Evolutionary conservation across 2,113 vertebrate species (phyloP), one percentile per base, ranked within the genome.

Genomic region (Poeciliopsis prolifica): DNA sequence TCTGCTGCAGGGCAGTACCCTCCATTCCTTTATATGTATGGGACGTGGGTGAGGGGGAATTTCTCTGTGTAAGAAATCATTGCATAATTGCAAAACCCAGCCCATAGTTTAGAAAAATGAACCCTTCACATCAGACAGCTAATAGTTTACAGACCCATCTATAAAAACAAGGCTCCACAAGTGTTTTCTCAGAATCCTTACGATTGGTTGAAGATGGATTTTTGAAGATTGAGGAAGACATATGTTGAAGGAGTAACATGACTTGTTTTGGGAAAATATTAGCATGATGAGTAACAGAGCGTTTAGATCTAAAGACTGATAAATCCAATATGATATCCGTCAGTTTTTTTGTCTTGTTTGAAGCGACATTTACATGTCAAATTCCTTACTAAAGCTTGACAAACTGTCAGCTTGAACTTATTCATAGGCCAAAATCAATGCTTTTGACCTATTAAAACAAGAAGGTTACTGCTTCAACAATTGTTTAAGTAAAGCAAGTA

Each of bases 261-360:
- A 68, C 65, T 68, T 60, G 61, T 80, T 74, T 80, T 69, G 29
- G 64, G 63, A 40, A 69, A 60, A 68, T 33, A 79, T 81, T 83
- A 85, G 80, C 15, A 22, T 74, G 82, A 89, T 85, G 78, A 87
- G 73, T 76, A 85, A 86, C 74, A 30, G 28, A 72, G 71, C 73
- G 81, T 70, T 81, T 31, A 44, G 48, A 85, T 79, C 48, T 72
- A 73, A 80, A 71, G 35, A 29, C 60, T 81, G 85, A 89, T 91
- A 66, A 86, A 78, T 86, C 65, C 85, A 82, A 40, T 67, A 74
- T 8, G 82, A 87, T 81, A 71, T 64, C 68, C 73, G 60, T n/a
- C 17, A 22, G 51, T 31, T 31, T 60, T 80, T 82, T 68, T 71
- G 72, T 68, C 72, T 54, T 67, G 66, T 74, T 83, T 74, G 62